Evolutionary conservation across 2,113 vertebrate species (phyloP), one percentile per base, ranked within the genome.

Genomic region (Pterophyllum scalare): DNA sequence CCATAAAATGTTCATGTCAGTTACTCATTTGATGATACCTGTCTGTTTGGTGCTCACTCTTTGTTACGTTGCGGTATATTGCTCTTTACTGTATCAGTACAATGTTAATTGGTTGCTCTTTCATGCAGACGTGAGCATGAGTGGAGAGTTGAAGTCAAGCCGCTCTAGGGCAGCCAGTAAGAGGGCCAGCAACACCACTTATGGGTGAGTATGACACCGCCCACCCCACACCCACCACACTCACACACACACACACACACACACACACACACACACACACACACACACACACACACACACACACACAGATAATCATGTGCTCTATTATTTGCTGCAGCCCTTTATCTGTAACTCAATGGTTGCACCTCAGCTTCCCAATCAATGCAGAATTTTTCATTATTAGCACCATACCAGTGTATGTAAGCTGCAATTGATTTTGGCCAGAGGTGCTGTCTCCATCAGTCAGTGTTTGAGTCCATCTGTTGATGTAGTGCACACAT

Each of bases 71-170:
- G 38, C 77, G 7, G 24, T 70, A 28, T 75, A 33, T 49, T 64
- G 22, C 67, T 81, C 19, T 84, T 58, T 60, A 31, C 57, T 83
- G 31, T 80, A 61, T 90, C 65, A 46, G 61, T 75, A 28, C 59
- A 79, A 86, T 83, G 79, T 86, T 89, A 91, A 93, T 82, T 89
- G 84, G 60, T 82, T 92, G 84, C 61, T 92, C 75, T 92, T 93
- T 64, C 38, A 43, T 90, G 82, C 92, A 92, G 96, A 96, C 90
- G 94, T 91, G 91, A 96, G 89, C 92, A 96, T 96, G 95, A 95
- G 94, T 89, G 95, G 95, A 90, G 95, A 96, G 83, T 86, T 96
- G 89, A 96, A 96, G 91, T 94, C 95, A 74, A 92, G 92, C 84
- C 95, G 95, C 80, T 93, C 94, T 84, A 95, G 94, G 94, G 93